Evolutionary conservation across 1,140 invertebrate species (phyloP).

Genomic region (Calephelis nemesis): DNA sequence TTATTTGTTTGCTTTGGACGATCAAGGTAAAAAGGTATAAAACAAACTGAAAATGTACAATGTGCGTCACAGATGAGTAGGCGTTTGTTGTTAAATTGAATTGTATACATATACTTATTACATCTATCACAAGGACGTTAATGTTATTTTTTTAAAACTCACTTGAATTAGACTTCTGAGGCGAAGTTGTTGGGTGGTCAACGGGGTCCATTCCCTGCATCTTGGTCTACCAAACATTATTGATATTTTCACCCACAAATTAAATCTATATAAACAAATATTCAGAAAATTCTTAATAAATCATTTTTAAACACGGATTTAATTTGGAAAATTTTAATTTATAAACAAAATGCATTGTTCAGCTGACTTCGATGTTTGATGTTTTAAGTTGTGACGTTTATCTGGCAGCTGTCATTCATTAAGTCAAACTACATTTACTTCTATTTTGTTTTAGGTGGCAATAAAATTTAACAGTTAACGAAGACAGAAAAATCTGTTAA

Average conservation of each 20-base stretch:
- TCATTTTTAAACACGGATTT: neutral
- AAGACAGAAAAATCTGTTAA: too few species aligned
- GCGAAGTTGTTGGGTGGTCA: conserved; percentile 84
- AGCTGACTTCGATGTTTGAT: conserved; percentile 42
- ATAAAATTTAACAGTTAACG: too few species aligned
- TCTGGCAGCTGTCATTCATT: neutral
- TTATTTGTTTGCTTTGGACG: neutral
- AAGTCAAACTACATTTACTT: too few species aligned
- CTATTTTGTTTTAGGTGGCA: too few species aligned
- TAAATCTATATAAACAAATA: conserved; percentile 31
- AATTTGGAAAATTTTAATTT: conserved; percentile 22
- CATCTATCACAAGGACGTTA: conserved; percentile 13
- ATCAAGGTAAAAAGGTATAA: neutral
- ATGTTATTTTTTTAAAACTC: conserved; percentile 30
- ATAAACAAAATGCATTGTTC: conserved; percentile 66
- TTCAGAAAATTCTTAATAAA: conserved; percentile 13
- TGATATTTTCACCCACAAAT: conserved; percentile 33
- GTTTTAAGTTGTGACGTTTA: conserved; percentile 22
- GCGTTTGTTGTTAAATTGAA: conserved; percentile 57
- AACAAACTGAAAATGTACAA: neutral
- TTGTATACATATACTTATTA: conserved; percentile 10
- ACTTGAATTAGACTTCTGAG: conserved; percentile 87
- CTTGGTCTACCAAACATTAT: conserved; percentile 81
- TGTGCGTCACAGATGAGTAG: conserved; percentile 39
- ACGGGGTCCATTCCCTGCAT: conserved; percentile 82